Conservation (phyloP, 2,113 vertebrate species). For the Sialia sialis region DNA sequence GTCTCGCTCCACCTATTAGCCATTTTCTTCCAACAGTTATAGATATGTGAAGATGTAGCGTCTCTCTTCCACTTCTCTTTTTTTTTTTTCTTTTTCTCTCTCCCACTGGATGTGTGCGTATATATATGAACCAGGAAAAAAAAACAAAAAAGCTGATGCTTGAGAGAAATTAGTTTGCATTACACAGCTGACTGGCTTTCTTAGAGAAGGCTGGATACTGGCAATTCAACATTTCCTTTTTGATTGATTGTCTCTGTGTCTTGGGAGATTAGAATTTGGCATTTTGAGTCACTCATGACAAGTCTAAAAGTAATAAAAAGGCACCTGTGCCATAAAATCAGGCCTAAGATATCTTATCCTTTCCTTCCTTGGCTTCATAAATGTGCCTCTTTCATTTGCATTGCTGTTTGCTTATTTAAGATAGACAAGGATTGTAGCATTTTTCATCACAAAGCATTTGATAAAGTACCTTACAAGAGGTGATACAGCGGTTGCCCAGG, state of each 20-base stretch:
- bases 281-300: neutral
- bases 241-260: neutral
- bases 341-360: neutral
- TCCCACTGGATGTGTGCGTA: neutral
- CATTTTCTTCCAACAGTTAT: neutral
- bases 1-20: neutral
- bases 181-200: neutral
- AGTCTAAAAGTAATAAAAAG: neutral
- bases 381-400: neutral
- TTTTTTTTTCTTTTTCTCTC: neutral
- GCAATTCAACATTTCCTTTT: slow-evolving; percentile 19
- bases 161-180: slow-evolving; percentile 5
- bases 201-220: neutral
- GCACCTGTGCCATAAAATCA: neutral
- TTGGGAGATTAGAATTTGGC: neutral
- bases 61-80: neutral
- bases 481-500: neutral
- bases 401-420: neutral
- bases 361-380: neutral
- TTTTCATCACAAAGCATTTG: neutral
- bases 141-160: neutral
- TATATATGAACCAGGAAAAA: neutral
- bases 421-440: neutral
- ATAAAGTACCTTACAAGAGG: neutral
- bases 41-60: neutral